Conservation (phyloP, 1,140 invertebrate species). For the Anastrepha obliqua region DNA sequence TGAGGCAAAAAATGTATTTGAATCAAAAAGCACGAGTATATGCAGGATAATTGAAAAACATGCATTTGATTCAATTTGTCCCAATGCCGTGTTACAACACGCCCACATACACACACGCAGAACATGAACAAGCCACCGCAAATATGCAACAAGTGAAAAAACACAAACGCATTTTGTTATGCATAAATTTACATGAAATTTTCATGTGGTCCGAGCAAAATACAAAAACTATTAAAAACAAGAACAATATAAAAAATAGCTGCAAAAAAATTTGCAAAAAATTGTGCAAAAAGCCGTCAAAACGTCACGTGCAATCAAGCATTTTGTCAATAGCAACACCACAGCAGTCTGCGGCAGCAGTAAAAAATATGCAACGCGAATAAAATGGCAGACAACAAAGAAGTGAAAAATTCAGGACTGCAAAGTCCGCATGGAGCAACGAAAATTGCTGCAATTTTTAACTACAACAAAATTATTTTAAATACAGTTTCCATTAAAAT, state of each 20-base stretch:
- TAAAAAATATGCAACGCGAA: not conserved
- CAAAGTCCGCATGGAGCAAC: slow-evolving; percentile 19
- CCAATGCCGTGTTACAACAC: not conserved
- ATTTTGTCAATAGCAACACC: slow-evolving; percentile 49
- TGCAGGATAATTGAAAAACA: too few relatives aligned
- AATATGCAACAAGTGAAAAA: slow-evolving; percentile 19
- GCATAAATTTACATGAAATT: slow-evolving; percentile 51
- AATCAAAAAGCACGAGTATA: too few relatives aligned
- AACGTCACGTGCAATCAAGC: slow-evolving; percentile 48
- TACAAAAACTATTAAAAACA: not conserved
- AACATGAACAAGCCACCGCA: not conserved
- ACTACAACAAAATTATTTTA: slow-evolving; percentile 6
- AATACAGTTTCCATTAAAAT: slow-evolving; percentile 54
- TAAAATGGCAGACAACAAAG: not conserved
- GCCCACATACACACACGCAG: not conserved
- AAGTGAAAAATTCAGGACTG: not conserved
- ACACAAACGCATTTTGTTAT: slow-evolving; percentile 12
- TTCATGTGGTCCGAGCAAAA: not conserved
- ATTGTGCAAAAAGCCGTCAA: not conserved
- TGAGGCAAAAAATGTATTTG: too few relatives aligned
- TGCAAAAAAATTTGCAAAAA: not conserved
- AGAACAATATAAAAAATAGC: not conserved
- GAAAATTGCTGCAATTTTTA: slow-evolving; percentile 15
- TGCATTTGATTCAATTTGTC: not conserved
- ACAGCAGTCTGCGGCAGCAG: slow-evolving; percentile 28